Base-by-base conservation (phyloP, 2,797 vertebrate genomes). In the Ptychobarbus kaznakovi region DNA sequence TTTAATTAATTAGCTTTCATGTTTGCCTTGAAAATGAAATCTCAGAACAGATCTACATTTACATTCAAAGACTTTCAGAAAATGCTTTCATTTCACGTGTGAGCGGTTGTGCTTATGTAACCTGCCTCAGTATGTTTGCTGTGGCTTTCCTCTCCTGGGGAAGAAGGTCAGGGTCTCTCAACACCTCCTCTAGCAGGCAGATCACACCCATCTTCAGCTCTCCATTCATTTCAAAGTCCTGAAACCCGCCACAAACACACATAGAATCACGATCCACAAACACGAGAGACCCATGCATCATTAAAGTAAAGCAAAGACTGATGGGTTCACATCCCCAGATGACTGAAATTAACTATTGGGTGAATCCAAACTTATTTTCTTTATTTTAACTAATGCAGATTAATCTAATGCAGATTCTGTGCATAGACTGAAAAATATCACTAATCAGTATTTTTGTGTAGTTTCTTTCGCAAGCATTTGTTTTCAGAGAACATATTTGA, bases 81-180 rank as follows among this genome's bases (percentile, higher is more conserved):
- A 69, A n/a, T 63, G 18, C 20, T 20, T 40, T 8, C 42, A 20
- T 79, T 63, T 44, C 4, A 44, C 38, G 56, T 42, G 70, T 22
- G 6, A 74, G 16, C 58, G n/a, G 9, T 6, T 58, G 66, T 46
- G 38, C 40, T 18, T 56, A 68, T 56, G 56, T 53, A 46, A 87
- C 80, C 40, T 83, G 97, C 98, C 96, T 98, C 88, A 99, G 89
- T 90, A 99, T 98, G 90, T 99, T 99, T 13, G 96, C 97, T 1
- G 97, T 97, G 86, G 98, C 98, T 95, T 99, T 99, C 82, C 97
- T 96, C 94, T 99, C 98, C 91, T 99, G 98, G 78, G 97, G 97
- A 86, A 99, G 95, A 73, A 99, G 96, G 88, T 99, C 98, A n/a
- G 97, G 98, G 88, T 99, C 98, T 92, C 97, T 95, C 84, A 99